Evolutionary conservation across 2,888 invertebrate genomes (phyloP).

Genomic region (Aethes cnicana): DNA sequence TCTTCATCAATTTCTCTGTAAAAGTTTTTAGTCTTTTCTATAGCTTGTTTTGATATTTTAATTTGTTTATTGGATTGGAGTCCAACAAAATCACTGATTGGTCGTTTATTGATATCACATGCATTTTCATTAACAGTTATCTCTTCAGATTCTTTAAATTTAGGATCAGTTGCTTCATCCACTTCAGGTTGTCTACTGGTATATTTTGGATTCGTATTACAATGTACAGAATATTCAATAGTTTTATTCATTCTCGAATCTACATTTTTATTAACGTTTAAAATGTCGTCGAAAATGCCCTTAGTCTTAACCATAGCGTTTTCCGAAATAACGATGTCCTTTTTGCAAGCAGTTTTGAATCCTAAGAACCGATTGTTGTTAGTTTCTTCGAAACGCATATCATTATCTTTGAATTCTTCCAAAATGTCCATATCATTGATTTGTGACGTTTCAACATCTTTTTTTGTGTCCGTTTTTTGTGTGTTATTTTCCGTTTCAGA

Average conservation of each 20-base stretch:
- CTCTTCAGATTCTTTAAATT: constrained; percentile 5
- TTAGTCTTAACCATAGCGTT: constrained; percentile 40
- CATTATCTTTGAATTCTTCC: constrained; percentile 36
- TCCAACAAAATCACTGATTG: constrained; percentile 33
- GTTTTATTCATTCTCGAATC: neutral
- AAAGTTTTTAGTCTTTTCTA: constrained; percentile 34
- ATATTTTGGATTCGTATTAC: too few relatives aligned
- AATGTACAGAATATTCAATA: too few relatives aligned
- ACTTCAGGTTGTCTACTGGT: too few relatives aligned
- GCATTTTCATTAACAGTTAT: neutral
- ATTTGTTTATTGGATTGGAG: constrained; percentile 50
- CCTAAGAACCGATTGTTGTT: constrained; percentile 32
- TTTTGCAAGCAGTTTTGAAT: constrained; percentile 56
- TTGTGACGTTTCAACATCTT: constrained; percentile 6
- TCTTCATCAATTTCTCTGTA: constrained; percentile 9
- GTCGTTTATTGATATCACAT: neutral
- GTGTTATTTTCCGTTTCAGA: constrained; percentile 38
- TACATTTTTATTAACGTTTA: neutral
- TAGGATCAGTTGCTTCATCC: too few relatives aligned
- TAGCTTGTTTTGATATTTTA: constrained; percentile 38
- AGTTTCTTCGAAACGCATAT: constrained; percentile 20
- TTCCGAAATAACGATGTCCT: constrained; percentile 46
- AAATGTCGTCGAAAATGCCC: constrained; percentile 43
- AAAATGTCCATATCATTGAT: constrained; percentile 26
- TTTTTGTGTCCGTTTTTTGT: constrained; percentile 40